phyloP scores from a whole-genome alignment of 2,113 vertebrate genomes.

The Onychostruthus taczanowskii region DNA sequence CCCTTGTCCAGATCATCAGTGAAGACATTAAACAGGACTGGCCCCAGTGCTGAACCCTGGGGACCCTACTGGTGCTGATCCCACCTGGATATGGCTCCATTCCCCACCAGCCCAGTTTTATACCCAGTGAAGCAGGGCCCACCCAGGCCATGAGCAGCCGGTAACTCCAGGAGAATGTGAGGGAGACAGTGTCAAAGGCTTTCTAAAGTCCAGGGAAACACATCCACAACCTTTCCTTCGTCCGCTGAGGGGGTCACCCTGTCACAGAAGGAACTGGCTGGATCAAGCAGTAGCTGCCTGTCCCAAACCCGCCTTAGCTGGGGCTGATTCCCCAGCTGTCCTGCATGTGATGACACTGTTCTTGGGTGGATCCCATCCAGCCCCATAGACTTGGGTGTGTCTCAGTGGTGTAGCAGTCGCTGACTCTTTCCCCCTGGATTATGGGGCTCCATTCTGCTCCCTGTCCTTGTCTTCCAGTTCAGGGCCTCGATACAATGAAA shows the following conservation, averaged over 20 bases:
- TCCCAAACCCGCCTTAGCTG: neutral
- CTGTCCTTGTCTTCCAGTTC: neutral
- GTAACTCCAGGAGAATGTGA: neutral
- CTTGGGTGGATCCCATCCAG: neutral
- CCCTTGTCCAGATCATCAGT: too few relatives aligned
- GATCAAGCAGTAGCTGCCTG: neutral
- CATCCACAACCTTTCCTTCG: neutral
- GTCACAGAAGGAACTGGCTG: neutral
- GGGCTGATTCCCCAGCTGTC: too few relatives aligned
- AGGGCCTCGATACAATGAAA: neutral
- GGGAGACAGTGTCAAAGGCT: neutral
- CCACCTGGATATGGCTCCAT: neutral
- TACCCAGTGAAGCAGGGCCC: neutral
- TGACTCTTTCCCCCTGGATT: neutral
- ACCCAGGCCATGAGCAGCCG: rapidly evolving
- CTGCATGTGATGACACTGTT: neutral
- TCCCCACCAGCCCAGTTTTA: neutral
- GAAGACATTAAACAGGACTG: neutral
- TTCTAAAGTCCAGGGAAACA: neutral
- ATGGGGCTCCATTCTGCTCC: neutral
- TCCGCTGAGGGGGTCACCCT: neutral
- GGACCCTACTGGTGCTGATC: rapidly evolving
- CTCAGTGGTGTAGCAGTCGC: neutral
- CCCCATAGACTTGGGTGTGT: rapidly evolving
- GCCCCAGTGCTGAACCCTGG: neutral